Evolutionary conservation across 2,797 vertebrate genomes (phyloP), one percentile per base, ranked within the genome.

Genomic region (Microhierax caerulescens): DNA sequence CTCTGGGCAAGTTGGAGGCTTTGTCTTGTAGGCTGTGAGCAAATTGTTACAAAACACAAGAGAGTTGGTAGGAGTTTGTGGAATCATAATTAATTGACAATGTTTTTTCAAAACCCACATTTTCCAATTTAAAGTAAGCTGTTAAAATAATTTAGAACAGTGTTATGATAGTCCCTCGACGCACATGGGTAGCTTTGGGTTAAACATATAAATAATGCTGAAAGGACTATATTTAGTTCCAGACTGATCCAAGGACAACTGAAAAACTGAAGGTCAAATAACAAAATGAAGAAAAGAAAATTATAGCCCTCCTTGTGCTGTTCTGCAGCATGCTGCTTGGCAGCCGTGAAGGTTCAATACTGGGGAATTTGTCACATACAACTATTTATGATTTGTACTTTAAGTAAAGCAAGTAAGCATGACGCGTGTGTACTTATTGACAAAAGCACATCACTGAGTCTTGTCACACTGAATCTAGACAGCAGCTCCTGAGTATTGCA

Each of bases 241-340:
- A 92, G 72, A 91, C 85, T 69, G 61, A 95, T 96, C 78, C 94
- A 97, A 97, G 94, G 96, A 95, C 97, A 96, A 82, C 72, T 87
- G 85, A 95, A 94, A 93, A 94, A 85, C 48, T 93, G 95, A 97
- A 98, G 97, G 97, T 97, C 96, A 97, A 97, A 96, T 93, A 95
- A 94, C 90, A 96, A 97, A 97, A 97, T 0, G 2, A 97, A 95
- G 85, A 90, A 80, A 93, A 95, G 90, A 92, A 97, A 97, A 98
- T 97, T 97, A 96, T 94, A 97, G 93, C 82, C 81, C 91, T 96
- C 76, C 96, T 96, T 95, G 70, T 94, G 97, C 88, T 94, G 77
- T 93, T 95, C 68, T 94, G 80, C 88, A 90, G 95, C 90, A 69
- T 73, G 88, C 95, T 95, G 77, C 87, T 94, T 97, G 96, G 94